Evolutionary conservation across 2,888 invertebrate species (phyloP).

Genomic region (Philereme vetulata): DNA sequence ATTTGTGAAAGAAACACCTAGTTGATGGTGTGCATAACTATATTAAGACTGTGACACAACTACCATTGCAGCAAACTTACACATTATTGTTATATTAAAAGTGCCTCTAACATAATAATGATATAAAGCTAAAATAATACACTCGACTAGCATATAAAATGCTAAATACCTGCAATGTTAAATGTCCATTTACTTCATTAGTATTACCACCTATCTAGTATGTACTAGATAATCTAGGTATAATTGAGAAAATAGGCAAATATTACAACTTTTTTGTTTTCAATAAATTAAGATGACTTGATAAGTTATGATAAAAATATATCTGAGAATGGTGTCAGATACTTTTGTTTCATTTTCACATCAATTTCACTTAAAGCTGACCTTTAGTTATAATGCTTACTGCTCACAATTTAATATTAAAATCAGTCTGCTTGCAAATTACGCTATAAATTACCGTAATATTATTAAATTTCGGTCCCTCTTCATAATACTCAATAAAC

Average conservation of each 20-base stretch:
- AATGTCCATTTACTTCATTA: constrained; percentile 20
- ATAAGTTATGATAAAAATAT: background rate
- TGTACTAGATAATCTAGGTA: constrained; percentile 3
- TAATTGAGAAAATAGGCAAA: background rate
- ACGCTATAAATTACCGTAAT: constrained; percentile 61
- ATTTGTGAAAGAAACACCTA: constrained; percentile 63
- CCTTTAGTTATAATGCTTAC: constrained; percentile 37
- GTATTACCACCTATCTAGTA: constrained; percentile 19
- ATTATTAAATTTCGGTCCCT: constrained; percentile 70
- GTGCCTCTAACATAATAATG: constrained; percentile 26
- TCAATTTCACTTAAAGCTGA: constrained; percentile 23
- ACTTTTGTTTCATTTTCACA: background rate
- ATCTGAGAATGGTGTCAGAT: background rate
- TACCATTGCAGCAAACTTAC: constrained; percentile 42
- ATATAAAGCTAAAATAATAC: constrained; percentile 43
- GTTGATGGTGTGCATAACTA: constrained; percentile 34
- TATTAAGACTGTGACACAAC: constrained; percentile 38
- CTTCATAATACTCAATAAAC: constrained; percentile 63
- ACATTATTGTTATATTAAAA: constrained; percentile 37
- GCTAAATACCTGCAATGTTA: constrained; percentile 49
- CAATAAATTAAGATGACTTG: constrained; percentile 1
- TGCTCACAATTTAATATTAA: constrained; percentile 57
- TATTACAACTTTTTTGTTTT: background rate
- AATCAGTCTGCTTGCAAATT: constrained; percentile 71
- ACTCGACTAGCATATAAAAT: constrained; percentile 74